Evolutionary conservation across 2,113 vertebrate species (phyloP).

Genomic region (Octodon degus): DNA sequence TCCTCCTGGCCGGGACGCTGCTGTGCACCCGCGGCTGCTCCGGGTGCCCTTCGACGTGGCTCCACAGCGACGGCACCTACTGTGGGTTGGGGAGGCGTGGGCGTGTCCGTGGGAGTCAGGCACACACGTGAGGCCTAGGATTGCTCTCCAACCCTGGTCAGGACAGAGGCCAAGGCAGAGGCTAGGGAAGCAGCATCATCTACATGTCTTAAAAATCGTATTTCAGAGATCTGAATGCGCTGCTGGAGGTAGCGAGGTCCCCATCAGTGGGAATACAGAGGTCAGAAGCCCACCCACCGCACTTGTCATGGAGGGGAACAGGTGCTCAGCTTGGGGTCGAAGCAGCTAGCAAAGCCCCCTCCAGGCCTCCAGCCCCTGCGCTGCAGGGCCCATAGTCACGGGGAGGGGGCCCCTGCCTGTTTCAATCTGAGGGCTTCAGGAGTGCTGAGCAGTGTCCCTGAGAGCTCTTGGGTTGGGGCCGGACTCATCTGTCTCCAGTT

Average conservation of each 20-base stretch:
- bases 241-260: background rate
- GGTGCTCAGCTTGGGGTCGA: accelerated
- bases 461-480: background rate
- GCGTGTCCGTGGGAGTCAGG: background rate
- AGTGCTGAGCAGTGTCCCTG: too few relatives aligned
- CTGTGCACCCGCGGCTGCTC: background rate
- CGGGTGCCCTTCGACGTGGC: background rate
- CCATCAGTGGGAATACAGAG: background rate
- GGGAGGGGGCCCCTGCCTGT: too few relatives aligned
- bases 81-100: background rate
- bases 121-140: accelerated
- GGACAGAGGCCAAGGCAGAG: background rate
- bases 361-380: too few relatives aligned
- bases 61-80: background rate
- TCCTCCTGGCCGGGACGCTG: accelerated
- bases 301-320: accelerated
- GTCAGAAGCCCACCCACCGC: too few relatives aligned
- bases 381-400: accelerated
- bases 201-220: background rate
- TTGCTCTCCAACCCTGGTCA: background rate
- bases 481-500: background rate
- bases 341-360: accelerated
- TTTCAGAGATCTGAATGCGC: background rate
- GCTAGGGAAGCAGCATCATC: accelerated
- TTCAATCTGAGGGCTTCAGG: background rate